phyloP scores from a whole-genome alignment of 2,797 vertebrate genomes.

The Columba guinea region DNA sequence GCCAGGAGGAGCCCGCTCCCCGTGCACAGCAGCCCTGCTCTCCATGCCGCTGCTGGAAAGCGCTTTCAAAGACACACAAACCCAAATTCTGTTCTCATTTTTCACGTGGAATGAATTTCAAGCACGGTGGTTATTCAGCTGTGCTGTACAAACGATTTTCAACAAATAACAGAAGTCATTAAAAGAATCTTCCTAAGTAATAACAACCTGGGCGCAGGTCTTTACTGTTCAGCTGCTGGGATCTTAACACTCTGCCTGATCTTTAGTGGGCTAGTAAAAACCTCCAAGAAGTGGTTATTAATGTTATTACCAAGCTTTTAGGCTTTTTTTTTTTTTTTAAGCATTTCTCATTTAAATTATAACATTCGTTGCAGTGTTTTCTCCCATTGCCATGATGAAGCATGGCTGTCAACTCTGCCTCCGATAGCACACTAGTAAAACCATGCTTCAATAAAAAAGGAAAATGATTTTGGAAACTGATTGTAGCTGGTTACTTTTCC shows the following conservation, averaged over 20 bases:
- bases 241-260: constrained; percentile 57
- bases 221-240: constrained; percentile 9
- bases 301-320: constrained; percentile 63
- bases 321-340: neutral
- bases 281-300: constrained; percentile 61
- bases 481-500: constrained; percentile 5
- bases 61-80: constrained; percentile 1
- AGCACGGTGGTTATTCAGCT: constrained; percentile 46
- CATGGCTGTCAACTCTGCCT: constrained; percentile 32
- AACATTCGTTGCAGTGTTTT: constrained; percentile 36
- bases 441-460: constrained; percentile 48
- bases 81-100: constrained; percentile 40
- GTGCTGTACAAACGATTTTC: constrained; percentile 60
- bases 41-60: neutral
- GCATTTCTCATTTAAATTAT: constrained; percentile 66
- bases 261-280: constrained; percentile 57
- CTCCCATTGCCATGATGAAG: constrained; percentile 27
- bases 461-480: constrained; percentile 11
- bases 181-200: constrained; percentile 47
- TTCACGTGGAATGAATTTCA: constrained; percentile 55
- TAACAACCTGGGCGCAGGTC: neutral
- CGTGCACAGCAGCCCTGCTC: neutral
- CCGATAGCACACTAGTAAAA: constrained; percentile 33
- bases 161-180: constrained; percentile 70
- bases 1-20: neutral